Conservation (phyloP, 92 coral and sea anemone species). For the Meandrina meandrites region DNA sequence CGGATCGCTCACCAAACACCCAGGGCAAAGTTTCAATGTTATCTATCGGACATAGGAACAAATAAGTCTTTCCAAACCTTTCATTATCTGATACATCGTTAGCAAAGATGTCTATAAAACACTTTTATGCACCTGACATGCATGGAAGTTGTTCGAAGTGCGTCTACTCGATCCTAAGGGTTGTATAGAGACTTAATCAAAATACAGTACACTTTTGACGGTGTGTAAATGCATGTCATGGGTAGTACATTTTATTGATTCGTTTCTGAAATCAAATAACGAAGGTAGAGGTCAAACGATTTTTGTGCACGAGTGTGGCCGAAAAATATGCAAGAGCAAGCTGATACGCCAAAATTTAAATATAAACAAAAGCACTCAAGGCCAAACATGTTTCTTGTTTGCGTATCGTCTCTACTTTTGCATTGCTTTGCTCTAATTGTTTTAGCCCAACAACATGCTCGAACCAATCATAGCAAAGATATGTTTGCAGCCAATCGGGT, state of each 20-base stretch:
- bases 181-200: neutral
- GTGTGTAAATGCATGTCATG: neutral
- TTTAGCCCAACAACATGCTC: neutral
- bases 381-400: too few species aligned
- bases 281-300: neutral
- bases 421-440: neutral
- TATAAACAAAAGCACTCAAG: neutral
- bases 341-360: neutral
- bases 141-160: neutral
- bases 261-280: neutral
- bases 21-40: neutral
- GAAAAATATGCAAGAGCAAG: neutral
- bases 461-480: too few species aligned
- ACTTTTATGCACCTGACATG: neutral
- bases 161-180: neutral
- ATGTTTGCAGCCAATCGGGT: neutral
- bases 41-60: neutral
- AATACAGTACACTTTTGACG: neutral
- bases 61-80: neutral
- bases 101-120: neutral
- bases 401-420: too few species aligned
- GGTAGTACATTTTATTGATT: neutral
- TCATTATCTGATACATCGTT: neutral
- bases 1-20: neutral
- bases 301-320: neutral